Evolutionary conservation across 2,888 invertebrate genomes (phyloP).

Genomic region (Carterocephalus palaemon): DNA sequence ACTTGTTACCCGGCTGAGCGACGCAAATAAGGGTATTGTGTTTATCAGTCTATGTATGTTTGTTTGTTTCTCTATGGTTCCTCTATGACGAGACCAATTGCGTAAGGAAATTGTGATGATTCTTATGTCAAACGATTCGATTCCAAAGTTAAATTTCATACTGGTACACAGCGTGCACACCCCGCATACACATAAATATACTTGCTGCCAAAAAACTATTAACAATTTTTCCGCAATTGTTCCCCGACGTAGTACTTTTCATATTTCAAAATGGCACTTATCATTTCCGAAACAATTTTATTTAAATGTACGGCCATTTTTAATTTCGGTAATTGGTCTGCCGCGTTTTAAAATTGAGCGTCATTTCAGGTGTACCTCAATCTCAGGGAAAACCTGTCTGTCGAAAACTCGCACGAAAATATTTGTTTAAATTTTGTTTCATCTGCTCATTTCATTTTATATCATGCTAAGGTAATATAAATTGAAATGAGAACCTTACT

Average conservation of each 20-base stretch:
- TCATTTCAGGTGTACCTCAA: conserved; percentile 20
- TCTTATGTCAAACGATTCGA: too few species aligned
- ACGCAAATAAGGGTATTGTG: too few species aligned
- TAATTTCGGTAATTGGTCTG: conserved; percentile 26
- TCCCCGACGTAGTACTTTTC: conserved; percentile 15
- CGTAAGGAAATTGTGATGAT: too few species aligned
- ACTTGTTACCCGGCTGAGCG: too few species aligned
- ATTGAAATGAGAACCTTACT: too few species aligned
- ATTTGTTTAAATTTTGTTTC: conserved; percentile 24
- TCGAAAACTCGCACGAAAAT: conserved; percentile 16
- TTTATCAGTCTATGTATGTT: too few species aligned
- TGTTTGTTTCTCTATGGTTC: too few species aligned
- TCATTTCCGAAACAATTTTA: conserved; percentile 23
- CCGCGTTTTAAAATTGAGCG: conserved; percentile 22
- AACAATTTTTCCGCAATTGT: conserved; percentile 15
- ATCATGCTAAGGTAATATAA: too few species aligned
- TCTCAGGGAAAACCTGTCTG: conserved; percentile 21
- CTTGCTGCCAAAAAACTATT: conserved; percentile 14
- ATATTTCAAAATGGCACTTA: conserved; percentile 19
- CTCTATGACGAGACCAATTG: too few species aligned
- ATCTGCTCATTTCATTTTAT: background rate
- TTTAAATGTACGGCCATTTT: conserved; percentile 22
- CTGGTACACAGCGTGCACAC: too few species aligned
- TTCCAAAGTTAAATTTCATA: background rate
- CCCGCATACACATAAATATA: background rate